Conservation (phyloP, 1,140 invertebrate genomes). For the Drosophila prosaltans region DNA sequence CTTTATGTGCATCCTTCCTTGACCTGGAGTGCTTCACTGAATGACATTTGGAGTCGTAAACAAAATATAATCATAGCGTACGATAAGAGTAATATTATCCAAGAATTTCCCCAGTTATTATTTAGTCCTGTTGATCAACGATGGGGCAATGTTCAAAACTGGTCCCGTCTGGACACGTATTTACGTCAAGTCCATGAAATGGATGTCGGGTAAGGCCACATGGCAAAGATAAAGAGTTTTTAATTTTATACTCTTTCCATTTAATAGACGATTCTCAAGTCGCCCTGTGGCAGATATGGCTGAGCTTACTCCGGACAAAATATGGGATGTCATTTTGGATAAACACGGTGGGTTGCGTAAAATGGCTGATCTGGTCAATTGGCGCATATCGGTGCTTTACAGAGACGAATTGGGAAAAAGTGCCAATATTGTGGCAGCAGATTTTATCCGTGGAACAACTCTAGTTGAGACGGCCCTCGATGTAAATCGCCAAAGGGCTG, state of each 20-base stretch:
- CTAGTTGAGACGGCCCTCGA: slow-evolving; percentile 86
- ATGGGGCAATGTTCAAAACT: slow-evolving; percentile 86
- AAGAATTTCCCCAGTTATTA: slow-evolving; percentile 65
- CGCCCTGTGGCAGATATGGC: slow-evolving; percentile 86
- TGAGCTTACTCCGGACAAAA: slow-evolving; percentile 85
- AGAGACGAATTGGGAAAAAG: slow-evolving; percentile 84
- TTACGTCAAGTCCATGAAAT: slow-evolving; percentile 67
- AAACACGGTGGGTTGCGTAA: slow-evolving; percentile 84
- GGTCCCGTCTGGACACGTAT: slow-evolving; percentile 84
- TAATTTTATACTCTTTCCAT: neutral
- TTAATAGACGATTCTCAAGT: slow-evolving; percentile 68
- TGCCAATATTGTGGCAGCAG: slow-evolving; percentile 86
- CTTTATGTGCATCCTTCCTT: slow-evolving; percentile 83
- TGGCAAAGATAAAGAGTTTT: neutral
- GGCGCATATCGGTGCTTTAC: slow-evolving; percentile 85
- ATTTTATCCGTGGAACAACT: slow-evolving; percentile 86
- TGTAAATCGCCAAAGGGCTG: slow-evolving; percentile 81
- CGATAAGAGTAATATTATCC: slow-evolving; percentile 82
- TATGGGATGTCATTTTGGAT: slow-evolving; percentile 84
- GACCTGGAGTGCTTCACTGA: slow-evolving; percentile 83
- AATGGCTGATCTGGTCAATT: slow-evolving; percentile 86
- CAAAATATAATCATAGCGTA: slow-evolving; percentile 86
- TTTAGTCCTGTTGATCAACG: slow-evolving; percentile 83
- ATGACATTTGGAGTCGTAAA: slow-evolving; percentile 84
- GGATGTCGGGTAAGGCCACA: slow-evolving; percentile 58